Conservation (phyloP, 1,140 invertebrate species). For the Planococcus citri region DNA sequence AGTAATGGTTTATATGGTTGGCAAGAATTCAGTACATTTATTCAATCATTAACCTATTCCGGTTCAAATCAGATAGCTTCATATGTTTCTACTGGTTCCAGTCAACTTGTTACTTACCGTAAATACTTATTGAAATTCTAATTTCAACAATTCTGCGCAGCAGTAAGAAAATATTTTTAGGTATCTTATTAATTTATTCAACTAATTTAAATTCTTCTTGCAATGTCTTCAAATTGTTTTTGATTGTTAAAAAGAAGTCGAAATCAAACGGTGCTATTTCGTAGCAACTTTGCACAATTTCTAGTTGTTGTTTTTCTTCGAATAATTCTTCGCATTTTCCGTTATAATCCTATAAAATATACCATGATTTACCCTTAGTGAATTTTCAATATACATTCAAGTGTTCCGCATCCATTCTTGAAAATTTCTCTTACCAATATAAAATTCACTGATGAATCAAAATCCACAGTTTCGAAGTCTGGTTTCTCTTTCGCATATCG, state of each 20-base stretch:
- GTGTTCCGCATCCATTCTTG: no score
- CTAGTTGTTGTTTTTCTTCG: neutral
- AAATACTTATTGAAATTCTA: no score
- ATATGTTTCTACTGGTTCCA: no score
- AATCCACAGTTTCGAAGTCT: neutral
- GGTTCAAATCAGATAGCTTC: no score
- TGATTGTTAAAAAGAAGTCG: neutral
- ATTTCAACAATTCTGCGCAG: no score
- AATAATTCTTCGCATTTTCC: neutral
- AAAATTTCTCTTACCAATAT: neutral
- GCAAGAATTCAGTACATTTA: neutral
- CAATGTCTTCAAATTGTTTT: neutral
- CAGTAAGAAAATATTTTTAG: no score
- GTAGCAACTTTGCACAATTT: neutral
- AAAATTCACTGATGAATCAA: neutral
- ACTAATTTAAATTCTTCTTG: neutral
- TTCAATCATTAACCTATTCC: no score
- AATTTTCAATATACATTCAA: no score
- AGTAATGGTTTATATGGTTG: neutral
- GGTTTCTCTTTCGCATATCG: neutral
- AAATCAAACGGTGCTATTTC: neutral
- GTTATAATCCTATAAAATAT: neutral
- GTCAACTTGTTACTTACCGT: no score
- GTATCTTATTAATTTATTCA: no score
- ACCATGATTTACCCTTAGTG: no score